A percentile compares a stretch with the other conserved stretches of the same genome.
phyloP scores from a whole-genome alignment of 92 coral and sea anemone genomes.

The Zoanthus sansibaricus region DNA sequence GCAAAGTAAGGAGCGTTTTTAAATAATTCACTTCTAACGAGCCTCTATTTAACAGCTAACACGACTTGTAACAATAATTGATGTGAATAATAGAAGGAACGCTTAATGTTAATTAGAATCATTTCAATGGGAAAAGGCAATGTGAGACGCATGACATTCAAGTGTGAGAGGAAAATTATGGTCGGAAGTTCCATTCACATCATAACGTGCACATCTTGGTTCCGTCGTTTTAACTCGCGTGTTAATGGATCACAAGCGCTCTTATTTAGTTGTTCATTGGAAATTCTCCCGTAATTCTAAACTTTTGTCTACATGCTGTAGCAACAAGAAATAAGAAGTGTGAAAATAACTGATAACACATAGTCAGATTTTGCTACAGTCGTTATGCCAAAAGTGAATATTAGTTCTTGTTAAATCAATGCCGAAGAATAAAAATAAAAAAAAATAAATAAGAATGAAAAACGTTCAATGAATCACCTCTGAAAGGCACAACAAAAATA shows the following conservation, averaged over 20 bases:
- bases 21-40: constrained; percentile 40
- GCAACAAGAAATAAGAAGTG: constrained; percentile 79
- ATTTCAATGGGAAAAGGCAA: constrained; percentile 94
- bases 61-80: constrained; percentile 88
- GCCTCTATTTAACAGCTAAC: constrained; percentile 53
- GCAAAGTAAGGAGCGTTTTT: constrained; percentile 65
- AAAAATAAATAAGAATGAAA: not conserved
- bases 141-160: constrained; percentile 80
- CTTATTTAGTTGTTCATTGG: constrained; percentile 88
- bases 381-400: constrained; percentile 1
- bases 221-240: constrained; percentile 86
- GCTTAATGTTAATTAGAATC: constrained; percentile 88
- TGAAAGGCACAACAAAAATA: constrained; percentile 55
- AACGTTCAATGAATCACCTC: constrained; percentile 36
- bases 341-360: constrained; percentile 83
- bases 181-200: constrained; percentile 95
- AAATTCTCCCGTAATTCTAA: constrained; percentile 83
- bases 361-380: constrained; percentile 34
- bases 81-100: constrained; percentile 88
- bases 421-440: constrained; percentile 14
- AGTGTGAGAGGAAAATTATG: constrained; percentile 72
- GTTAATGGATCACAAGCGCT: constrained; percentile 67
- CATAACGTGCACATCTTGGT: constrained; percentile 78
- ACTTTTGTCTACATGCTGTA: constrained; percentile 75
- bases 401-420: constrained; percentile 37